Percentiles rank a stretch among this genome's conserved stretches.
Evolutionary conservation across 2,888 invertebrate species (phyloP).

Genomic region (Gortyna flavago): DNA sequence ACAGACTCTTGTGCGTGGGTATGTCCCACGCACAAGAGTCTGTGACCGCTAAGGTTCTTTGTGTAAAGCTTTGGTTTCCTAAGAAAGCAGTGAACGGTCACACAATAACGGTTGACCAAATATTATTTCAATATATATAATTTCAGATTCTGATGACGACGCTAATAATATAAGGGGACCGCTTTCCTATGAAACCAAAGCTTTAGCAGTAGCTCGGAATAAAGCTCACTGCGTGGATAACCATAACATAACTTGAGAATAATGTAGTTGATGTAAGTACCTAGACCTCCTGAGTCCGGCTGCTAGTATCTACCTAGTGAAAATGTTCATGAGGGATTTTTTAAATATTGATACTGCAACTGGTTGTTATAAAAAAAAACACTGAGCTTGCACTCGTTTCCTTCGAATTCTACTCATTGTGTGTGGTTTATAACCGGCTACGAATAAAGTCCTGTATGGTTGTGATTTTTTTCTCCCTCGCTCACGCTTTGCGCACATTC

Average conservation of each 20-base stretch:
- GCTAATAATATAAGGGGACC: background rate
- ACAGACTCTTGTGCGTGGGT: too few species aligned
- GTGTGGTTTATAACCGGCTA: constrained; percentile 43
- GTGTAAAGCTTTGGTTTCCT: background rate
- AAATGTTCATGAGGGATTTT: background rate
- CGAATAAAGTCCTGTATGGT: constrained; percentile 50
- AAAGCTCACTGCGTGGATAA: background rate
- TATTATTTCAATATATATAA: too few species aligned
- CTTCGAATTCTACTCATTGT: constrained; percentile 38
- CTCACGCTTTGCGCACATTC: constrained; percentile 70
- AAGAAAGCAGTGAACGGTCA: background rate
- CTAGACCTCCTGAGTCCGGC: too few species aligned
- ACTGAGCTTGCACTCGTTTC: constrained; percentile 18
- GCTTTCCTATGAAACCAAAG: background rate
- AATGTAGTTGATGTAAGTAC: background rate
- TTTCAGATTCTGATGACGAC: background rate
- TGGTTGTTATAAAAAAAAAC: constrained; percentile 7
- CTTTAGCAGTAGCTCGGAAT: background rate
- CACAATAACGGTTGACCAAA: background rate
- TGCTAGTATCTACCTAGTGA: background rate
- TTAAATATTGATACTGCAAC: background rate
- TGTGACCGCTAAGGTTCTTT: background rate
- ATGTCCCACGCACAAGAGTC: background rate
- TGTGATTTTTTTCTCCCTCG: constrained; percentile 60
- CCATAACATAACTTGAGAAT: too few species aligned